phyloP scores from a whole-genome alignment of 2,113 vertebrate species.

The Ptychochromis oligacanthus region DNA sequence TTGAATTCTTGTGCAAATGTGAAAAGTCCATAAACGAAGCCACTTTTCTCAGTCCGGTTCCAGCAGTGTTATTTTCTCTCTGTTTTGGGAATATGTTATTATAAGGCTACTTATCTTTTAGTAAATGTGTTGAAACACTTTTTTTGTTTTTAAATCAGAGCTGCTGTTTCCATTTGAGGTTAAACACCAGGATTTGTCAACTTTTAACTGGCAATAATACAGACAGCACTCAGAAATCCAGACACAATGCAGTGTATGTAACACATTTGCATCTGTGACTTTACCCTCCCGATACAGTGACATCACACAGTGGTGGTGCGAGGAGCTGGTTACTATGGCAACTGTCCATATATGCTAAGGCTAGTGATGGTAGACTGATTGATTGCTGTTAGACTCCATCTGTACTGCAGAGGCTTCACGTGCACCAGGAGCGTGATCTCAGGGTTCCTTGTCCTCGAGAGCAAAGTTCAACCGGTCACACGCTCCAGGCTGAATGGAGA shows the following conservation, averaged over 20 bases:
- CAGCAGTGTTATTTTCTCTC: background rate
- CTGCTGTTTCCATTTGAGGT: background rate
- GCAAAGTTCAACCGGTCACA: background rate
- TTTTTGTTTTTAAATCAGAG: background rate
- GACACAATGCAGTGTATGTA: background rate
- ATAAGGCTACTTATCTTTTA: too few species aligned
- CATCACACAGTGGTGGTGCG: background rate
- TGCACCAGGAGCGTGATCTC: background rate
- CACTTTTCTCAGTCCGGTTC: background rate
- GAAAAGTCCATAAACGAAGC: background rate
- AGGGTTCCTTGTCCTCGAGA: background rate
- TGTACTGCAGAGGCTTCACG: background rate
- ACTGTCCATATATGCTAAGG: slow-evolving; percentile 26
- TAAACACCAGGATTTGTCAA: background rate
- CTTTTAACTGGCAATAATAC: too few species aligned
- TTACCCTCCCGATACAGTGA: slow-evolving; percentile 3
- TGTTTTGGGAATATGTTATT: background rate
- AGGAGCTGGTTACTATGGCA: slow-evolving; percentile 57
- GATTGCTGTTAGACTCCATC: slow-evolving; percentile 23
- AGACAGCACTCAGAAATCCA: background rate
- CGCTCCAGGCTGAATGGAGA: background rate
- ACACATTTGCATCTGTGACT: background rate
- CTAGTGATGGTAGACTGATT: slow-evolving; percentile 22
- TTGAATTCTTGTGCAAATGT: background rate
- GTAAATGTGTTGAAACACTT: too few species aligned